A percentile compares a stretch with the other conserved stretches of the same genome.
These are phyloP conservation scores for Agriotes lineatus DNA, from an alignment of 2,888 invertebrate genomes.

Conservation along the genomic window DNA sequence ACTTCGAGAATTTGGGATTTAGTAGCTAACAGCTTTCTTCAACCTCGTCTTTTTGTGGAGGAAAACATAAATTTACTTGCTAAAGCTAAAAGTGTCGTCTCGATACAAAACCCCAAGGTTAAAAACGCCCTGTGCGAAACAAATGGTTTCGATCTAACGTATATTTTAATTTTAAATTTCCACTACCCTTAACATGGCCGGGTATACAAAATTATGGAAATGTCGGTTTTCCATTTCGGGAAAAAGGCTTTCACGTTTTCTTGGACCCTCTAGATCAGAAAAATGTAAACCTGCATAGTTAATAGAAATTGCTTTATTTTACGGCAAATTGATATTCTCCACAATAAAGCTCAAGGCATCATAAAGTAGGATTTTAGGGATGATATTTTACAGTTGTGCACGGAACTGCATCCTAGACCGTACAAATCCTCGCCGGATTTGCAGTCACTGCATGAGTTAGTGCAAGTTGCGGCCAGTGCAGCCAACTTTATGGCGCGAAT, in stretches of 20 bases:
- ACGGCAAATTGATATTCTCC: not conserved
- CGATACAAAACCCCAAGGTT: no score
- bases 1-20: no score
- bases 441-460: slow-evolving; percentile 28
- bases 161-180: slow-evolving; percentile 20
- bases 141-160: slow-evolving; percentile 1
- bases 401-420: slow-evolving; percentile 27
- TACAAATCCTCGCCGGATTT: slow-evolving; percentile 41
- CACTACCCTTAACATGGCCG: slow-evolving; percentile 7
- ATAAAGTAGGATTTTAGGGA: not conserved
- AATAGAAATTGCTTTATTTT: no score
- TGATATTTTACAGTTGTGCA: slow-evolving; percentile 3
- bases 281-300: no score
- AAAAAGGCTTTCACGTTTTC: no score
- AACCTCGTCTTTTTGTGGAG: no score
- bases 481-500: slow-evolving; percentile 42
- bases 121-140: not conserved
- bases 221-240: slow-evolving; percentile 12
- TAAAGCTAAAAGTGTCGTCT: no score
- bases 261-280: no score
- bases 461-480: slow-evolving; percentile 35
- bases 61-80: no score
- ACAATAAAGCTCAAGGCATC: not conserved
- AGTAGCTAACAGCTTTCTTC: no score
- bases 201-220: slow-evolving; percentile 19